Evolutionary conservation across 2,888 invertebrate genomes (phyloP), one percentile per base, ranked within the genome.

Genomic region (Pheosia tremula): DNA sequence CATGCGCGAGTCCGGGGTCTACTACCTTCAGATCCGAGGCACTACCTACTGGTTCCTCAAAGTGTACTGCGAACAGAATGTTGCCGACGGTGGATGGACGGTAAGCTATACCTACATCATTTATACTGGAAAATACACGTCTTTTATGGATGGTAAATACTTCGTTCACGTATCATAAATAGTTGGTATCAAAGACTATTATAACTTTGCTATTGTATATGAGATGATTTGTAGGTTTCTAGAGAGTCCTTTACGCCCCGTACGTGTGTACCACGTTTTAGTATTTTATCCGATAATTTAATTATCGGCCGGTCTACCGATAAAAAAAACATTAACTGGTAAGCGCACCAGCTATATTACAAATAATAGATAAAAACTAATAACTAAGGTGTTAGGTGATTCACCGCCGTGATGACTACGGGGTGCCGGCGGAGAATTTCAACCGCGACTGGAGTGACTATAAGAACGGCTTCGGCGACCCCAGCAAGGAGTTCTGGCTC

Each of bases 11-110:
- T 97, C 97, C 36, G 98, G 98, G 38, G 97, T 98, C 0, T 98
- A 97, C 88, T 98, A 98, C 84, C 93, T 98, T 61, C 97, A 98
- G 94, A 98, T 98, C 77, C 95, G 98, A 64, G 98, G 98, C 50
- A 98, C 98, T 5, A 97, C 98, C 0, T 98, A 97, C 90, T 98
- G 98, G 98, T 98, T 98, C 94, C 94, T 98, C 69, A 97, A 98
- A 86, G 98, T 98, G 24, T 98, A 95, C 89, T 98, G 98, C 86
- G 98, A 98, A 81, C 98, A 98, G 87, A 97, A 97, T 83, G 94
- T 97, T 11, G 96, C 97, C 47, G 98, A 98, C 79, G 98, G 98
- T 62, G 98, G 98, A 61, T 98, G 98, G 98, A 98, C 98, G 90
- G 98, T 98, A 94, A 96, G 95, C 5, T 55, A 24, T 24, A 24